A percentile compares a stretch with the other conserved stretches of the same genome.
Conservation (phyloP, 1,140 invertebrate species). For the Zaprionus camerounensis region DNA sequence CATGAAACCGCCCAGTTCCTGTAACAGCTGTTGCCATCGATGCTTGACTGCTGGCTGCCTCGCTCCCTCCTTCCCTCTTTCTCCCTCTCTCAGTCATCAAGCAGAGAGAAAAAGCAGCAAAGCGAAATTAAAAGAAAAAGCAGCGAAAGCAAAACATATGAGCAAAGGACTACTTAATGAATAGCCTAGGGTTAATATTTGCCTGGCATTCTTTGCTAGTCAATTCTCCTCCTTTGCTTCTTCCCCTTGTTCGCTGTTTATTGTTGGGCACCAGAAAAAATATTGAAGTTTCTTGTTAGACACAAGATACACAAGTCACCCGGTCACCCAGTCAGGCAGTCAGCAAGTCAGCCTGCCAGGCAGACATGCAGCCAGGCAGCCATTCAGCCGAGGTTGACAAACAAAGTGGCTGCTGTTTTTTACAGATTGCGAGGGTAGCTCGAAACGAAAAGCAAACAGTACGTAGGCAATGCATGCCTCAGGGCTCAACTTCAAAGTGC, state of each 20-base stretch:
- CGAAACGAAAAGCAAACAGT: constrained; percentile 44
- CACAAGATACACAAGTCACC: constrained; percentile 42
- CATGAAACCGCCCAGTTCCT: constrained; percentile 6
- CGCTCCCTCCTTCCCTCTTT: not conserved
- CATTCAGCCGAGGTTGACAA: constrained; percentile 61
- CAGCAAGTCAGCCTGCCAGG: constrained; percentile 10
- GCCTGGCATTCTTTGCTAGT: constrained; percentile 62
- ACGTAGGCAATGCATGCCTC: constrained; percentile 22
- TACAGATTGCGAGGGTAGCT: constrained; percentile 12
- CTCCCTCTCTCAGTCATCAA: not conserved
- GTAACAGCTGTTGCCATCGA: constrained; percentile 57
- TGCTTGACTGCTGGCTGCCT: constrained; percentile 39
- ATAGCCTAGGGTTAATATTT: constrained; percentile 79
- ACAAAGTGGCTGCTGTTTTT: constrained; percentile 73
- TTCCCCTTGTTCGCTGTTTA: constrained; percentile 49
- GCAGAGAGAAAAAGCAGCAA: constrained; percentile 35
- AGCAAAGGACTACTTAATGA: constrained; percentile 81
- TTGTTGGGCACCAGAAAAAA: constrained; percentile 69
- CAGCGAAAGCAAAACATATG: constrained; percentile 74
- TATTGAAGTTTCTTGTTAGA: constrained; percentile 79
- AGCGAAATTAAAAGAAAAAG: constrained; percentile 45
- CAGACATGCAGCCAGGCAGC: constrained; percentile 8
- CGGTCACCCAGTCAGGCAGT: constrained; percentile 18
- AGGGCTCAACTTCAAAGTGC: constrained; percentile 39
- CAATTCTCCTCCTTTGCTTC: constrained; percentile 33